phyloP scores from a whole-genome alignment of 2,113 vertebrate species.

The Ancistrus triradiatus region DNA sequence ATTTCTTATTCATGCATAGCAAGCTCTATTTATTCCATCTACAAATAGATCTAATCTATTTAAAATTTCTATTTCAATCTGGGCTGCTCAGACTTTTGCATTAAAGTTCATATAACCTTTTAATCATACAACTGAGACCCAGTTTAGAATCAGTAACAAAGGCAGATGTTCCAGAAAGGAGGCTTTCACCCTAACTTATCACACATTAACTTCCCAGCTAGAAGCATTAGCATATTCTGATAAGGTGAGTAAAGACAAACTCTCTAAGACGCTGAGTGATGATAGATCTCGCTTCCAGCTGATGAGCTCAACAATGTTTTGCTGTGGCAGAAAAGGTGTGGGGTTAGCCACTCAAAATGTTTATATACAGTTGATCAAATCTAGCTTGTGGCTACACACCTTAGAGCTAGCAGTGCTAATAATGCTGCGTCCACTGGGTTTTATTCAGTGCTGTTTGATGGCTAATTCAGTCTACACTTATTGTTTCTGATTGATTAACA shows the following conservation, averaged over 20 bases:
- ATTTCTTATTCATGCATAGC: no score
- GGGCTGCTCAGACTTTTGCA: no score
- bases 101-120: no score
- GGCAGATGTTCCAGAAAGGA: background rate
- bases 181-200: slow-evolving; percentile 11
- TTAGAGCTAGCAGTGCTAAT: background rate
- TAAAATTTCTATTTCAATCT: no score
- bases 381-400: no score
- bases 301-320: background rate
- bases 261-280: background rate
- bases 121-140: background rate
- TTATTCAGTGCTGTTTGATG: no score
- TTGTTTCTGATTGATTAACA: no score
- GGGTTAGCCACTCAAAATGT: background rate
- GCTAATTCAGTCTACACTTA: no score
- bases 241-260: background rate
- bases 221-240: slow-evolving; percentile 40
- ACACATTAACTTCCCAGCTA: slow-evolving; percentile 12
- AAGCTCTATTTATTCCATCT: no score
- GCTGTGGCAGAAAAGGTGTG: background rate
- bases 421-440: background rate
- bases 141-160: background rate
- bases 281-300: background rate
- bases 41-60: no score
- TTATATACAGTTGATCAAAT: background rate